These are phyloP conservation scores for Chromobotia macracanthus DNA, from an alignment of 2,797 vertebrate genomes.

Conservation along the genomic window DNA sequence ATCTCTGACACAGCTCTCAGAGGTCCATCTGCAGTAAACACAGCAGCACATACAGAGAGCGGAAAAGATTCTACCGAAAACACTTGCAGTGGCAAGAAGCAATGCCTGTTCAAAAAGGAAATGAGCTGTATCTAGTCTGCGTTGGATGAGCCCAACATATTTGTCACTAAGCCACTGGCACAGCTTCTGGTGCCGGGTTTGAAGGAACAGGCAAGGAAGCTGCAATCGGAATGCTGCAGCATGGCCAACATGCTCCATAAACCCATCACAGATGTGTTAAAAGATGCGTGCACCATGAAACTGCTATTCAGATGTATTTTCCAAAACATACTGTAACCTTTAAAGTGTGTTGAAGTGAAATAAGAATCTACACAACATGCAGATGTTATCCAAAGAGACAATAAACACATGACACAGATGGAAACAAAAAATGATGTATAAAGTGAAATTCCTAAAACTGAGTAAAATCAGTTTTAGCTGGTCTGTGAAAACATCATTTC, in stretches of 20 bases:
- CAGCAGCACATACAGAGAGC: conserved; percentile 43
- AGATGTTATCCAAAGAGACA: conserved; percentile 43
- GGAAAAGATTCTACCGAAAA: conserved; percentile 51
- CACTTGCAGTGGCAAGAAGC: conserved; percentile 15
- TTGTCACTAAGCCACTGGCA: conserved; percentile 12
- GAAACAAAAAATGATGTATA: conserved; percentile 40
- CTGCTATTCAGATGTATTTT: conserved; percentile 27
- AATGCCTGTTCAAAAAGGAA: conserved; percentile 30
- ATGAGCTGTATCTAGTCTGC: conserved; percentile 38
- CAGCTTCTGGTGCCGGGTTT: not conserved
- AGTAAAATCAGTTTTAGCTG: conserved; percentile 61
- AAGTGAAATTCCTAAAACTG: conserved; percentile 59
- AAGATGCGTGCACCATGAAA: conserved; percentile 35
- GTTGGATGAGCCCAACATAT: conserved; percentile 29
- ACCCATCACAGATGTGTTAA: conserved; percentile 33
- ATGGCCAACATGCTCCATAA: conserved; percentile 18
- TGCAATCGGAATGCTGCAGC: conserved; percentile 4
- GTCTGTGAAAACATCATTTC: too few relatives aligned
- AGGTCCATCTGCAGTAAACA: conserved; percentile 61
- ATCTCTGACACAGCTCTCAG: conserved; percentile 80
- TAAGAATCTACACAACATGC: conserved; percentile 54
- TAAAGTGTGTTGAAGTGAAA: conserved; percentile 52
- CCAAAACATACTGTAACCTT: conserved; percentile 39
- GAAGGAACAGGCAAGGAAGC: not conserved
- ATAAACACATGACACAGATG: conserved; percentile 23